Conservation (phyloP, 2,113 vertebrate genomes). For the Scytalopus superciliaris region DNA sequence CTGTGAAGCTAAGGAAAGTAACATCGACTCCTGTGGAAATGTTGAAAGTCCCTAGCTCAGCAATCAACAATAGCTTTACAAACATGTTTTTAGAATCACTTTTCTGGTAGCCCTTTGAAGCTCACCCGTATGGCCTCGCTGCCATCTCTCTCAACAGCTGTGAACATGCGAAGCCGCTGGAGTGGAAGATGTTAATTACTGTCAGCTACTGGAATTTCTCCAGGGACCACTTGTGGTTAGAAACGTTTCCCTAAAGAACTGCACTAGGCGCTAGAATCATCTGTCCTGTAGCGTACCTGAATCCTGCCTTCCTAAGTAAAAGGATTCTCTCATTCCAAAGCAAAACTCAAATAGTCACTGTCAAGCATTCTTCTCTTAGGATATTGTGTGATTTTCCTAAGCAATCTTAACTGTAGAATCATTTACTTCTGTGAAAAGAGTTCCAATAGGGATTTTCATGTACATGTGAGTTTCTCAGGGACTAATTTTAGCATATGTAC, state of each 20-base stretch:
- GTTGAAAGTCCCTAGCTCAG: background rate
- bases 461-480: background rate
- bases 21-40: background rate
- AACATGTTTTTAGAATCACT: background rate
- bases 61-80: constrained; percentile 12
- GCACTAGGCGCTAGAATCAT: background rate
- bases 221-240: constrained; percentile 55
- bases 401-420: background rate
- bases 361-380: background rate
- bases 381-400: background rate
- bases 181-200: constrained; percentile 65
- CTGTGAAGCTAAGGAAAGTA: constrained; percentile 18
- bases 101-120: constrained; percentile 45
- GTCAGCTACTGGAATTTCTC: constrained; percentile 67
- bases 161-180: background rate
- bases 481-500: background rate
- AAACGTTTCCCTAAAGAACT: background rate
- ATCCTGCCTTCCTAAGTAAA: background rate
- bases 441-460: background rate
- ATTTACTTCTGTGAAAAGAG: background rate
- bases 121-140: background rate
- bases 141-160: constrained; percentile 45
- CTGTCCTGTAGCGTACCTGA: background rate
- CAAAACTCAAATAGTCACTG: background rate
- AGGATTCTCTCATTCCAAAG: background rate